phyloP scores from a whole-genome alignment of 1,140 invertebrate species.

The Mercenaria mercenaria region DNA sequence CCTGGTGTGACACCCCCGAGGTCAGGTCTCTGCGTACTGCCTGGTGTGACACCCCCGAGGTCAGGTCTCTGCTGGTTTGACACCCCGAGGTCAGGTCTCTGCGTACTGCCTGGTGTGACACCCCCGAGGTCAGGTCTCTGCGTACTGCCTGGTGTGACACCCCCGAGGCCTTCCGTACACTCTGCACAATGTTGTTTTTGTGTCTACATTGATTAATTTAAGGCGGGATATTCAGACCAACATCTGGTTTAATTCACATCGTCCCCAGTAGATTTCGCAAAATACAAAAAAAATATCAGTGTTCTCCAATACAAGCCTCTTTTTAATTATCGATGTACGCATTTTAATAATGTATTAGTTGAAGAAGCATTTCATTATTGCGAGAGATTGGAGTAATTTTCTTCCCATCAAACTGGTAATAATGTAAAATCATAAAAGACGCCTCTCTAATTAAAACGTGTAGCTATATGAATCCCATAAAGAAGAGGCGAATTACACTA shows the following conservation, averaged over 20 bases:
- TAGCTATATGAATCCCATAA: conserved; percentile 27
- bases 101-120: no score
- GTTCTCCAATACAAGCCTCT: neutral
- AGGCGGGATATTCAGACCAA: neutral
- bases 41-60: no score
- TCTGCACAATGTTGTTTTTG: no score
- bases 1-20: no score
- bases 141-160: no score
- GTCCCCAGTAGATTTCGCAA: neutral
- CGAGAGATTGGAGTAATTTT: conserved; percentile 16
- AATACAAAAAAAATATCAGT: neutral
- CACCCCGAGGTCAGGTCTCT: no score
- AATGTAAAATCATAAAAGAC: conserved; percentile 24
- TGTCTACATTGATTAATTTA: no score
- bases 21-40: no score
- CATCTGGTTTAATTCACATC: neutral
- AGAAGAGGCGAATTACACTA: neutral
- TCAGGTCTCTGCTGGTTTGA: no score
- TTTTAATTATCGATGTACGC: conserved; percentile 9
- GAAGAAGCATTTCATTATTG: conserved; percentile 16
- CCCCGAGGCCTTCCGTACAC: no score
- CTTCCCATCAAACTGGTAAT: conserved; percentile 22
- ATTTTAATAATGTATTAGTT: conserved; percentile 19
- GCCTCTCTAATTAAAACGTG: conserved; percentile 39
- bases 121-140: no score